phyloP scores from a whole-genome alignment of 2,797 vertebrate species.

The Tenualosa thibaudeaui region DNA sequence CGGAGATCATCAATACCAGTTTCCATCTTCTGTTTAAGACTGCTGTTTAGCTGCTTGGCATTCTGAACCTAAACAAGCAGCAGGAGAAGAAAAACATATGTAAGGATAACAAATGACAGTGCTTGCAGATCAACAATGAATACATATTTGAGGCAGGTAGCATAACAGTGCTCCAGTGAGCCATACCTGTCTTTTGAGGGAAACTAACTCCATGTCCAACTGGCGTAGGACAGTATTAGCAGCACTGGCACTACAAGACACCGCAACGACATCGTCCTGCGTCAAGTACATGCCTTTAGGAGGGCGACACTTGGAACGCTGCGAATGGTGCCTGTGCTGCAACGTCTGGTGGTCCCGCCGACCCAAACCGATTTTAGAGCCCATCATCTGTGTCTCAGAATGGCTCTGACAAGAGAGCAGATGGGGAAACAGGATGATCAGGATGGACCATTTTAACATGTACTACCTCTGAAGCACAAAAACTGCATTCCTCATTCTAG shows the following conservation, averaged over 20 bases:
- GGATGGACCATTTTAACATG: not conserved
- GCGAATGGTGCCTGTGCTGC: constrained; percentile 92
- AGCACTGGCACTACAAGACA: constrained; percentile 91
- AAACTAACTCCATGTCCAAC: constrained; percentile 97
- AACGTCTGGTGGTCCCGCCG: constrained; percentile 93
- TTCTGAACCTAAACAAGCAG: constrained; percentile 86
- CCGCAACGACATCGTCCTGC: constrained; percentile 94
- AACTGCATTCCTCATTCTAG: not conserved
- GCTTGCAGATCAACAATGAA: too few species aligned
- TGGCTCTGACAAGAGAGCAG: constrained; percentile 66
- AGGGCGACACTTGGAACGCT: constrained; percentile 92
- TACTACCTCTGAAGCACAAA: not conserved
- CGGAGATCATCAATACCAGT: constrained; percentile 88
- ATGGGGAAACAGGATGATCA: not conserved
- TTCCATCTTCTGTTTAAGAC: constrained; percentile 94
- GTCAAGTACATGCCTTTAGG: constrained; percentile 98
- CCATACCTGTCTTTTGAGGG: constrained; percentile 94
- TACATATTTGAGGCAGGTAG: too few species aligned
- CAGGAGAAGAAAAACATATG: not conserved
- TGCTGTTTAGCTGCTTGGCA: constrained; percentile 97
- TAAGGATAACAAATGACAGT: not conserved
- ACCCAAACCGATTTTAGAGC: constrained; percentile 86
- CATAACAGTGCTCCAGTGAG: not conserved
- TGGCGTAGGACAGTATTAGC: constrained; percentile 93
- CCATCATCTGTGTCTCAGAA: constrained; percentile 78